Percentiles rank a stretch among this genome's conserved stretches.
phyloP scores from a whole-genome alignment of 2,797 vertebrate genomes.

The Onychomys leucogaster region DNA sequence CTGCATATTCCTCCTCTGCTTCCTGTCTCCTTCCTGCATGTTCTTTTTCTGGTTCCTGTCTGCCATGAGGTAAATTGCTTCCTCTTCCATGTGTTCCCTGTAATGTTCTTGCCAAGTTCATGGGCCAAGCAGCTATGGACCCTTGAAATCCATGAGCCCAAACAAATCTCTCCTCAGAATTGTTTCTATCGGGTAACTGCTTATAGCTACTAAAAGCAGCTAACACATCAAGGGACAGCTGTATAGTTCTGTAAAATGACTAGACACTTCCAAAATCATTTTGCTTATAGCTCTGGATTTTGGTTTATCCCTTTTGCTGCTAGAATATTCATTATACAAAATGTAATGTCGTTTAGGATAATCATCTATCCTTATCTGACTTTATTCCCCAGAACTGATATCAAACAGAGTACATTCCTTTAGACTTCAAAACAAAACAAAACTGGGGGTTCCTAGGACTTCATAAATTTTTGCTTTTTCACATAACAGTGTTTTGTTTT shows the following conservation, averaged over 20 bases:
- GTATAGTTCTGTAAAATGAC: neutral
- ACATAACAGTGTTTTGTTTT: neutral
- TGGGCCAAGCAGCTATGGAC: neutral
- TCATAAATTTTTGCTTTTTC: slow-evolving; percentile 3
- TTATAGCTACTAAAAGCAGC: neutral
- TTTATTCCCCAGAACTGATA: slow-evolving; percentile 37
- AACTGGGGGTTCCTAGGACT: slow-evolving; percentile 30
- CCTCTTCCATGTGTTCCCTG: neutral
- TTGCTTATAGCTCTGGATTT: slow-evolving; percentile 19
- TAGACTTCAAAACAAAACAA: neutral
- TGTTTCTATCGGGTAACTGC: neutral
- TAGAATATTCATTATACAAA: slow-evolving; percentile 1
- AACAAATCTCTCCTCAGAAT: neutral
- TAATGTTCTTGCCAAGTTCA: neutral
- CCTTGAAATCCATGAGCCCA: neutral
- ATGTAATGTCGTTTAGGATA: neutral
- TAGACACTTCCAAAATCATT: slow-evolving; percentile 48
- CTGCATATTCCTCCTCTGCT: too few relatives aligned
- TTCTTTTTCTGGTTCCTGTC: neutral
- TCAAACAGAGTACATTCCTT: slow-evolving; percentile 6
- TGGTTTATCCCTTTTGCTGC: neutral
- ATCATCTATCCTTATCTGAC: slow-evolving; percentile 1
- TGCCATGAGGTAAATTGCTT: neutral
- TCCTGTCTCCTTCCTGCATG: too few relatives aligned
- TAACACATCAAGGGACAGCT: neutral